Evolutionary conservation across 2,797 vertebrate genomes (phyloP).

Genomic region (Remorina albescens): DNA sequence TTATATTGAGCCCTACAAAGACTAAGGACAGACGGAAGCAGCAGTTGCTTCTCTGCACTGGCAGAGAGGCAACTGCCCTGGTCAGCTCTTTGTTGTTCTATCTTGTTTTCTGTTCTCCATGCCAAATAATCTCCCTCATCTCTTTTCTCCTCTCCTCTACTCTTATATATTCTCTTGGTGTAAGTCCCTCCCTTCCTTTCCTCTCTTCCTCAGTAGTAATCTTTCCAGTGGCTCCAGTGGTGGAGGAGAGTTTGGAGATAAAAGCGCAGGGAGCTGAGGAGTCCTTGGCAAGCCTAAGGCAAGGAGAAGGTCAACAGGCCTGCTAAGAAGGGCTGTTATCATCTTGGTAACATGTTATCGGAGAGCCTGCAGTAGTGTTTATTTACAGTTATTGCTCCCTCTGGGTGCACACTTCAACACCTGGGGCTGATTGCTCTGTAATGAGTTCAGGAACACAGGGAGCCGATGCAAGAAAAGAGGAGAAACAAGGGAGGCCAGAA

Average conservation of each 20-base stretch:
- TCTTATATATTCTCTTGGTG: conserved; percentile 49
- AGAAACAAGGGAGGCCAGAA: conserved; percentile 76
- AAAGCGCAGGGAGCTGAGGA: conserved; percentile 88
- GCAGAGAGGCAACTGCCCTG: conserved; percentile 69
- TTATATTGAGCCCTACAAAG: conserved; percentile 76
- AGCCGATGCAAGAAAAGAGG: conserved; percentile 75
- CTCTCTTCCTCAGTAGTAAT: conserved; percentile 68
- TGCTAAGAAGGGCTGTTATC: conserved; percentile 91
- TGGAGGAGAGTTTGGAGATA: conserved; percentile 86
- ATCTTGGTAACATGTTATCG: conserved; percentile 92
- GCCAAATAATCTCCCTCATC: conserved; percentile 43
- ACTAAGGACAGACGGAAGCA: conserved; percentile 46
- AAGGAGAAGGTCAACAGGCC: conserved; percentile 92
- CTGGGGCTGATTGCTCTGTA: conserved; percentile 90
- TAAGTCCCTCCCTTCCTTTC: conserved; percentile 51
- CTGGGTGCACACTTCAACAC: conserved; percentile 89
- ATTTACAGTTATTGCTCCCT: conserved; percentile 96
- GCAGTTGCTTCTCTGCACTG: conserved; percentile 49
- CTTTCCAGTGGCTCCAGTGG: conserved; percentile 79
- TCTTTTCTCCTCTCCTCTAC: conserved; percentile 41
- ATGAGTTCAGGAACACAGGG: conserved; percentile 89
- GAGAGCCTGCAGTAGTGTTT: conserved; percentile 90
- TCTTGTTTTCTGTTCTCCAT: conserved; percentile 60
- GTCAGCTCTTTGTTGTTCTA: conserved; percentile 69
- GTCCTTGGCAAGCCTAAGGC: conserved; percentile 90